Evolutionary conservation across 2,113 vertebrate species (phyloP).

Genomic region (Kobus ellipsiprymnus): DNA sequence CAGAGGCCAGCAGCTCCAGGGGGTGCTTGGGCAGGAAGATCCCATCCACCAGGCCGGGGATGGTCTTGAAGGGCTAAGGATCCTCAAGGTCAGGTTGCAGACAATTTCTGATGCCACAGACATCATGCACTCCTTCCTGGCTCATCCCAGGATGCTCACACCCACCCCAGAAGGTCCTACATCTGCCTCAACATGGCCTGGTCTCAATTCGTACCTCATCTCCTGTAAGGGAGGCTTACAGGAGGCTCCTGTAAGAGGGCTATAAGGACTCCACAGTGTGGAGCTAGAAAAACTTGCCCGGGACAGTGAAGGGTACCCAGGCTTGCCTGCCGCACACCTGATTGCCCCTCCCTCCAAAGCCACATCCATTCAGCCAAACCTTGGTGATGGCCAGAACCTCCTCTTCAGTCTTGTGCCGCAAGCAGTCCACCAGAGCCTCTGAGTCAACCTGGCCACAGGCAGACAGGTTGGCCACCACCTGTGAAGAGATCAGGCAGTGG

Average conservation of each 20-base stretch:
- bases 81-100: background rate
- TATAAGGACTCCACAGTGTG: background rate
- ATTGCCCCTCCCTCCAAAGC: background rate
- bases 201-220: background rate
- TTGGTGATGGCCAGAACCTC: slow-evolving; percentile 73
- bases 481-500: background rate
- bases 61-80: background rate
- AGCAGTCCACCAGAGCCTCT: slow-evolving; percentile 77
- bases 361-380: background rate
- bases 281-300: background rate
- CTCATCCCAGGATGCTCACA: background rate
- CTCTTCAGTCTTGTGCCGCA: slow-evolving; percentile 76
- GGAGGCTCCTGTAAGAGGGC: background rate
- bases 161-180: background rate
- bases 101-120: background rate
- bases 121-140: background rate
- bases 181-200: background rate
- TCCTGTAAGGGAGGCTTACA: background rate
- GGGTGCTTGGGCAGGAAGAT: slow-evolving; percentile 78
- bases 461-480: slow-evolving; percentile 79
- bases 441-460: slow-evolving; percentile 76
- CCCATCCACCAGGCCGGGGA: slow-evolving; percentile 78
- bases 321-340: background rate
- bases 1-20: slow-evolving; percentile 76
- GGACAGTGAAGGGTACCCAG: background rate